phyloP scores from a whole-genome alignment of 2,797 vertebrate species.

The Chloroceryle amazona region DNA sequence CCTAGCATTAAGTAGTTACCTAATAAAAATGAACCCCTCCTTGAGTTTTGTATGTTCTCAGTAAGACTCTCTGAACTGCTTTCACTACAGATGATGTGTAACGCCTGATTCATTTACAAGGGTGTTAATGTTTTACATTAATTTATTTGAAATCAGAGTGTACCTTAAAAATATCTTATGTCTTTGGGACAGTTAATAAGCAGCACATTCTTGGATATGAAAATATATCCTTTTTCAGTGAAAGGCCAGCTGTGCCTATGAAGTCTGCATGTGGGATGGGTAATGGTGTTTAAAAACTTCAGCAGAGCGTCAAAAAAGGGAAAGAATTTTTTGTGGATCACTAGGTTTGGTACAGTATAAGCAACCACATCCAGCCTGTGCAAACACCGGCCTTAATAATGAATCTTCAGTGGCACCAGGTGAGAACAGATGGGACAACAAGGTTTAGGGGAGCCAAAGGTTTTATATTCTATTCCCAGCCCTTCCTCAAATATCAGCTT shows the following conservation, averaged over 20 bases:
- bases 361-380: not conserved
- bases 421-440: accelerated
- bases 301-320: not conserved
- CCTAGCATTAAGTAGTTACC: not conserved
- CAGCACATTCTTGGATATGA: conserved; percentile 4
- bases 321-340: not conserved
- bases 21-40: not conserved
- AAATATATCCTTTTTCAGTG: conserved; percentile 15
- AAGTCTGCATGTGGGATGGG: not conserved
- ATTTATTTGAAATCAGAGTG: not conserved
- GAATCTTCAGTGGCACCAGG: not conserved
- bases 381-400: not conserved
- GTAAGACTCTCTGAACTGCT: not conserved
- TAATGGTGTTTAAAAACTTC: conserved; percentile 22
- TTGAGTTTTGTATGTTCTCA: not conserved
- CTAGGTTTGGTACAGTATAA: not conserved
- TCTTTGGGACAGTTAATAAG: not conserved
- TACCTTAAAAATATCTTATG: not conserved
- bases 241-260: not conserved
- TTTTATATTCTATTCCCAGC: not conserved
- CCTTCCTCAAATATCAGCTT: not conserved
- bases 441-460: not conserved
- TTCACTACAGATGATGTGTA: not conserved
- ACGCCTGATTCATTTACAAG: not conserved
- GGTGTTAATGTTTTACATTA: not conserved